Evolutionary conservation across 1,140 invertebrate species (phyloP).

Genomic region (Chlorops oryzae): DNA sequence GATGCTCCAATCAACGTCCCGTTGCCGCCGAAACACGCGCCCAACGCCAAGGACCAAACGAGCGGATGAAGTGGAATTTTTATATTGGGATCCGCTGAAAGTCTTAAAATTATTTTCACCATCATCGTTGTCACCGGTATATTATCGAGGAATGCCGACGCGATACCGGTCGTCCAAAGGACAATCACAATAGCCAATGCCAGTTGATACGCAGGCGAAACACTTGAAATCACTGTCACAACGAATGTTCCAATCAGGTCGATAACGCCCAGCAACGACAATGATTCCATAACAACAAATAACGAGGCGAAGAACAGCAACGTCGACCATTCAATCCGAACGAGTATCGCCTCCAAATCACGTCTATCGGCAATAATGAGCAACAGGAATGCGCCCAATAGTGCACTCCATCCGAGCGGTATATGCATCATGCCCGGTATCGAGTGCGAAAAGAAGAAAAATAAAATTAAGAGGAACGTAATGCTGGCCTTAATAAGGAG

Average conservation of each 20-base stretch:
- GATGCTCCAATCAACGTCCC: conserved; percentile 72
- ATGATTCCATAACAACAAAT: conserved; percentile 70
- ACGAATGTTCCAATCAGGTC: conserved; percentile 60
- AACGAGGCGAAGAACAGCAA: conserved; percentile 70
- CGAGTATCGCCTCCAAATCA: conserved; percentile 63
- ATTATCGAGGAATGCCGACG: conserved; percentile 71
- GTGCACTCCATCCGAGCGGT: conserved; percentile 64
- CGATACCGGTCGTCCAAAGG: conserved; percentile 65
- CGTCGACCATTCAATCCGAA: conserved; percentile 70
- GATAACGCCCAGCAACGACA: conserved; percentile 61
- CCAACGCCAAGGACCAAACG: conserved; percentile 66
- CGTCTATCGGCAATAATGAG: conserved; percentile 57
- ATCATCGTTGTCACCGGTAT: conserved; percentile 77
- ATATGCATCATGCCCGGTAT: conserved; percentile 53
- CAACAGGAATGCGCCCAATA: conserved; percentile 61
- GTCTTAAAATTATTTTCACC: conserved; percentile 59
- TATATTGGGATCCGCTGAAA: conserved; percentile 54
- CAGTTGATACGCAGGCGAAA: conserved; percentile 53
- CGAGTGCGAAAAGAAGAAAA: conserved; percentile 64
- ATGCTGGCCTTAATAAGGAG: conserved; percentile 59
- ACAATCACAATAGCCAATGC: conserved; percentile 62
- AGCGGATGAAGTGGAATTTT: conserved; percentile 60
- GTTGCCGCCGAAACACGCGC: conserved; percentile 72
- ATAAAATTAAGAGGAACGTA: conserved; percentile 56
- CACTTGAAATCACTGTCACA: conserved; percentile 54